Conservation (phyloP, 2,113 vertebrate genomes). For the Platichthys stellatus region DNA sequence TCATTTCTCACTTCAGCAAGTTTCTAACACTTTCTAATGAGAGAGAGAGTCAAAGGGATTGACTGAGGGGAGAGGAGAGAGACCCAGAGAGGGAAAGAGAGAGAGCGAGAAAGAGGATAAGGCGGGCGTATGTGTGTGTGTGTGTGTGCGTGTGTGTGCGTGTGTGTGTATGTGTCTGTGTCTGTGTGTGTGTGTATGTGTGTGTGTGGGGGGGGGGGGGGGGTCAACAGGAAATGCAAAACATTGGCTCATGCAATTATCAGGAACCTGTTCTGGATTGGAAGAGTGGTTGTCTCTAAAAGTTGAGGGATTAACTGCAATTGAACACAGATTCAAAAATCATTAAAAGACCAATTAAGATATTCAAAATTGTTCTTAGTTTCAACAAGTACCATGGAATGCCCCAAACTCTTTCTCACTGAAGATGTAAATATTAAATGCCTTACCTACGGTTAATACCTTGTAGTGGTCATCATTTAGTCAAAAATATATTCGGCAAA, state of each 20-base stretch:
- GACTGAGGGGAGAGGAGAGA: not conserved
- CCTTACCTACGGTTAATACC: too few relatives aligned
- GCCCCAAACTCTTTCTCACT: too few relatives aligned
- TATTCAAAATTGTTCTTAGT: not conserved
- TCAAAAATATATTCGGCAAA: too few relatives aligned
- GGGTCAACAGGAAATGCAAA: conserved; percentile 48
- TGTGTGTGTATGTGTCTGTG: not conserved
- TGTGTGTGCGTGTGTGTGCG: not conserved
- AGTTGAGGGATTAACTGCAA: conserved; percentile 16
- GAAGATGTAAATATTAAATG: too few relatives aligned
- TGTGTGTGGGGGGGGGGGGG: not conserved
- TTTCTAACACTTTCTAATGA: conserved; percentile 95
- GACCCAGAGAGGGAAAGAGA: not conserved
- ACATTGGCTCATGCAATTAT: conserved; percentile 50
- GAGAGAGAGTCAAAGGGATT: conserved; percentile 15
- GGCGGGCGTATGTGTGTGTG: not conserved
- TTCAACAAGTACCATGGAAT: too few relatives aligned
- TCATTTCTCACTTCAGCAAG: conserved; percentile 94
- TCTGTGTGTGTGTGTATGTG: not conserved
- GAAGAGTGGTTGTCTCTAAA: conserved; percentile 13
- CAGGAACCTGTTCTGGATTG: conserved; percentile 16
- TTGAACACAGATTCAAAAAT: not conserved
- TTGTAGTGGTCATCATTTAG: too few relatives aligned
- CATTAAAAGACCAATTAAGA: not conserved
- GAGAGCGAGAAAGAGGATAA: not conserved